Evolutionary conservation across 1,140 invertebrate species (phyloP).

Genomic region (Bacillus rossius): DNA sequence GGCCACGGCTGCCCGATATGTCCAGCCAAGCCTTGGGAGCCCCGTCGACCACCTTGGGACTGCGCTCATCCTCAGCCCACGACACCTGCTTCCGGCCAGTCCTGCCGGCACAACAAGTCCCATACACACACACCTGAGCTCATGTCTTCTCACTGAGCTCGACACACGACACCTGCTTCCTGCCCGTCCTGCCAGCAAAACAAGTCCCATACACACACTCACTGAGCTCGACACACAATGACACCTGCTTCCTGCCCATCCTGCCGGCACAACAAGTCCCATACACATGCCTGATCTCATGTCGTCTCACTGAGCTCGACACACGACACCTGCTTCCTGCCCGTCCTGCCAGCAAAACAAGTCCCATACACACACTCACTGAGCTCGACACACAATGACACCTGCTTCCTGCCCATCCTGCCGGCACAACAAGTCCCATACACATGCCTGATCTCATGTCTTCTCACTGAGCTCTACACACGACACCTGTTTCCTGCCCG

Average conservation of each 20-base stretch:
- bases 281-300: neutral
- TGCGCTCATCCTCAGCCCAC: neutral
- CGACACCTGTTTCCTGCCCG: neutral
- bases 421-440: neutral
- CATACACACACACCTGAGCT: neutral
- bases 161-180: neutral
- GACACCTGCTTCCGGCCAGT: neutral
- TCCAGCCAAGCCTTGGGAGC: conserved; percentile 57
- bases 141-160: conserved; percentile 2
- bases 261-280: neutral
- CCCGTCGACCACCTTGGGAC: conserved; percentile 1
- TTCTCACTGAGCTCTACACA: neutral
- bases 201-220: neutral
- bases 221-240: no score
- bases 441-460: neutral
- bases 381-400: no score
- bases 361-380: neutral
- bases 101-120: neutral
- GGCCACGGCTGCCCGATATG: conserved; percentile 46
- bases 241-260: neutral
- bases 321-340: neutral
- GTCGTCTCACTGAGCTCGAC: neutral
- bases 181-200: neutral
- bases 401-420: neutral
- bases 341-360: neutral